Conservation (phyloP, 2,113 vertebrate species). For the Lasiurus cinereus region DNA sequence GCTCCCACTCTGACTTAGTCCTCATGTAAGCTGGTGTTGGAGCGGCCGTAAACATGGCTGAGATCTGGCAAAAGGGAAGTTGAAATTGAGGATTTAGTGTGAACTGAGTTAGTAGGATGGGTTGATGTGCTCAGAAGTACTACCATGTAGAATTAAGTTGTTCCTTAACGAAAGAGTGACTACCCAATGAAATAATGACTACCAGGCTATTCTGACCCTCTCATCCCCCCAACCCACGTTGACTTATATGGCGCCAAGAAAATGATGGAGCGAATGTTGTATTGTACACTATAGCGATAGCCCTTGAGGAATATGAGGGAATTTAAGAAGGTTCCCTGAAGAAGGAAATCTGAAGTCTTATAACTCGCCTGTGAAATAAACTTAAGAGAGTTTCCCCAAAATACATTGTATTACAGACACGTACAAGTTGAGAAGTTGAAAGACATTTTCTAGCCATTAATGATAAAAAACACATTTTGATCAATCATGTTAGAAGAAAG, state of each 20-base stretch:
- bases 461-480: neutral
- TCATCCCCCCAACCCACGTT: neutral
- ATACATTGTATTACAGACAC: neutral
- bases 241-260: neutral
- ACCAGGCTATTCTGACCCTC: neutral
- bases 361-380: neutral
- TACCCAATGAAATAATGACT: neutral
- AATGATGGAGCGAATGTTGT: neutral
- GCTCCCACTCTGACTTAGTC: neutral
- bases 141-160: neutral
- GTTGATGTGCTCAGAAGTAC: neutral
- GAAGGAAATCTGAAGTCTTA: conserved; percentile 6
- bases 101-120: neutral
- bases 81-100: neutral
- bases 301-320: neutral
- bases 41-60: neutral
- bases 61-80: neutral
- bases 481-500: conserved; percentile 40
- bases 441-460: neutral
- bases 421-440: neutral
- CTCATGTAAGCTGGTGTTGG: neutral
- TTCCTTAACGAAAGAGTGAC: neutral
- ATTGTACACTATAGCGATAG: neutral
- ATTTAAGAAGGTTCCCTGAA: neutral
- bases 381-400: neutral